These are phyloP conservation scores for Oedothorax gibbosus DNA, from an alignment of 1,140 invertebrate genomes.

Conservation along the genomic window DNA sequence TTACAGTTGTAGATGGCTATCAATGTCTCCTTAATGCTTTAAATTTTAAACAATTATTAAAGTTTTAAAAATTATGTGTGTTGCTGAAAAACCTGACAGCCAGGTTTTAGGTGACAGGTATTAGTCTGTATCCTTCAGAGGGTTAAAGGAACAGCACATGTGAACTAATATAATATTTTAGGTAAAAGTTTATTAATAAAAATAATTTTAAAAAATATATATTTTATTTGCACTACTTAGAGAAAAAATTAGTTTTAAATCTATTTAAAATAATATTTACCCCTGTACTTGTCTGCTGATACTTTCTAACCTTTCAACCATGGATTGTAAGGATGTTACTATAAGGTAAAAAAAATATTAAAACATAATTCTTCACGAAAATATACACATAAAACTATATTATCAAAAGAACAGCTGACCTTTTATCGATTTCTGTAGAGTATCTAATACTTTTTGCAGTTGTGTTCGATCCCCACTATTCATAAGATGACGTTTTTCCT, in stretches of 20 bases:
- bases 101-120: too few relatives aligned
- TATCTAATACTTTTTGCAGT: conserved; percentile 90
- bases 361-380: too few relatives aligned
- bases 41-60: too few relatives aligned
- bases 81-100: too few relatives aligned
- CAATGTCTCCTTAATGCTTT: too few relatives aligned
- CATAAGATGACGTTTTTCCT: conserved; percentile 86
- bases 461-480: conserved; percentile 82
- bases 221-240: not conserved
- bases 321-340: conserved; percentile 87
- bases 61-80: too few relatives aligned
- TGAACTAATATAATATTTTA: not conserved
- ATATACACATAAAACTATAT: not conserved
- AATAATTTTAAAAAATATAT: not conserved
- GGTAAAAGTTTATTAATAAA: not conserved
- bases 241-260: not conserved
- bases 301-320: conserved; percentile 92
- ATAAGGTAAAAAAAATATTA: conserved; percentile 39
- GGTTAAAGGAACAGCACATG: not conserved
- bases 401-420: conserved; percentile 63
- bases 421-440: conserved; percentile 93
- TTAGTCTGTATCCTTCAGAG: too few relatives aligned
- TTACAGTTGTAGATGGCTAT: too few relatives aligned
- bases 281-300: conserved; percentile 85
- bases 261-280: conserved; percentile 68